Evolutionary conservation across 2,113 vertebrate genomes (phyloP), one percentile per base, ranked within the genome.

Genomic region (Silurus meridionalis): DNA sequence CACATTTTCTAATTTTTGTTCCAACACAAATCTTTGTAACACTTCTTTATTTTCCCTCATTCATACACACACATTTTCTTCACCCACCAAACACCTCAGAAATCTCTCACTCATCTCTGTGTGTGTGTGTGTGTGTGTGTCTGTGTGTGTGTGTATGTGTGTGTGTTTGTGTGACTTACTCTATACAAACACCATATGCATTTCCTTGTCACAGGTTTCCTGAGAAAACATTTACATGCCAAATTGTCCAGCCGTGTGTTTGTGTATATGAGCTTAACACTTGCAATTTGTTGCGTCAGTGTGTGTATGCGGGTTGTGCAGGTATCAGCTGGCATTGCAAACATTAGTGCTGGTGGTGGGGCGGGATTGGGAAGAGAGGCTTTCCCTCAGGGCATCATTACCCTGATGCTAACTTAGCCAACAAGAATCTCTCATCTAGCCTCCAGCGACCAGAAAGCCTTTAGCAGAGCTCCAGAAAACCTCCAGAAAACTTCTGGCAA

Each of bases 221-320:
- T 5, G 25, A 78, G 58, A 67, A 66, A 66, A 79, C 61, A 85
- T 85, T 64, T 46, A 63, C 61, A 46, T 64, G 13, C 61, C 60
- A 50, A 82, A 79, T 74, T 85, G 71, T 85, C n/a, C 48, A 53
- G 2, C n/a, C n/a, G 1, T 82, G 60, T 85, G 82, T 75, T 74
- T 82, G 60, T 82, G n/a, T 3, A 71, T 58, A 25, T 84, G 85
- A 87, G 79, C 85, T 78, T 91, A 93, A 87, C 8, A 77, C 94
- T 95, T 94, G 93, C 94, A 92, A 75, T n/a, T 37, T 91, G 89
- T 94, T 94, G 93, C 94, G 91, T 95, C 94, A 94, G 58, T 87
- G 69, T 58, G 74, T 86, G 64, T 87, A 58, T 80, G 52, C 64
- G 4, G 8, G 63, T 55, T 80, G 60, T 77, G 79, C 17, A 81